Base-by-base conservation (phyloP, 2,797 vertebrate species). In the Sebastes nivosus region DNA sequence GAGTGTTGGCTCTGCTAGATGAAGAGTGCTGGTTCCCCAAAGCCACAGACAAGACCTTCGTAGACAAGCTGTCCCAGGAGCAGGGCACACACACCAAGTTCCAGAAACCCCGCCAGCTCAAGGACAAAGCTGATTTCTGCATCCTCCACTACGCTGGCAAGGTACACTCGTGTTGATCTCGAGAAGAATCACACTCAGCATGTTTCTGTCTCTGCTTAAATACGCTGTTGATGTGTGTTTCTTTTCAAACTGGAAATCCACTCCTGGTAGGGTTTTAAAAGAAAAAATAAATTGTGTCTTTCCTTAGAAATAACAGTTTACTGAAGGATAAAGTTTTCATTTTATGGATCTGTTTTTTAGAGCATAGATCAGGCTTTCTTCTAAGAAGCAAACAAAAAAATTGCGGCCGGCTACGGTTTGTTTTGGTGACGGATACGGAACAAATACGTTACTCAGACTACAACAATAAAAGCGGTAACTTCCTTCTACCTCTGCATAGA, bases 1-100 rank as follows among this genome's bases (percentile, higher is more conserved):
- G 99, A 42, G 97, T 99, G 36, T 89, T 99, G 86, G 98, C 99
- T 42, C 92, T 99, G 79, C 92, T 99, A 89, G 99, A 99, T 61
- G 99, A 99, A 86, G 99, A 99, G 87, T 99, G 99, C 91, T 99
- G 99, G 99, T 99, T 99, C 90, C 99, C 99, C 72, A 99, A 99
- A 92, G 99, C 99, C 87, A 99, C 99, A 0, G 99, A 99, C 91
- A 99, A 97, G 91, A 98, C 97, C 70, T 99, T 99, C 67, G 96
- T 99, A 71, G 98, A 99, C 88, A 99, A 99, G 89, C 96, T 99
- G 89, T 94, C 96, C 68, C 99, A 99, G 93, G 99, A 99, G 65
- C 99, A 99, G 92, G 99, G 98, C 60, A 97, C 96, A 0, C 98
- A 99, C 82, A 91, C 95, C 72, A 99, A 99, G 92, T 99, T 99